Evolutionary conservation across 2,113 vertebrate species (phyloP), one percentile per base, ranked within the genome.

Genomic region (Anguilla japonica): DNA sequence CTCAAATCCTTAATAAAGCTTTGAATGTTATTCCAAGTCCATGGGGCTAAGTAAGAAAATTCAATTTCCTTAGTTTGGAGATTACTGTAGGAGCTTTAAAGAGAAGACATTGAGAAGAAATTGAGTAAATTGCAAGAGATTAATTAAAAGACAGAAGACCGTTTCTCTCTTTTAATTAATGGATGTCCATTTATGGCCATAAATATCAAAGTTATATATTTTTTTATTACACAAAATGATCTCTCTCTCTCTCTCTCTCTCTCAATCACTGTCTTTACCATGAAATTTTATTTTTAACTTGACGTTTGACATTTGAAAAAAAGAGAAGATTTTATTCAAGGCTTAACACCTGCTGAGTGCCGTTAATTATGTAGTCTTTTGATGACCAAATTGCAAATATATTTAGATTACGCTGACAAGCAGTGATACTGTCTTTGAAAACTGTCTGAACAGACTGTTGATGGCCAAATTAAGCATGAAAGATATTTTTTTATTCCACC

Each of bases 401-500:
- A 83, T 83, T 83, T 56, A 56, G 43, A 56, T 83, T 53, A 83
- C 14, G 20, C 43, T 83, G 82, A 56, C 82, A 83, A 41, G 82
- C 79, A 80, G 11, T 13, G 41, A 40, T 20, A 80, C 43, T 34
- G 53, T 9, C 82, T 83, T 56, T 83, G 43, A 83, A 34, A 46
- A 83, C 5, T n/a, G 20, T 80, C 79, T 16, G 39, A 80, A 34
- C 26, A 34, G 71, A 34, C 29, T 75, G 71, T 13, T 75, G 79
- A 80, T 15, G 79, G 41, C 79, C 79, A 83, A 83, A 83, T 83
- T 83, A 34, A 3, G 41, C 81, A 83, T 56, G 46, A 83, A 83
- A 83, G 81, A 41, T 22, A 29, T 75, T 75, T 75, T n/a, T 34
- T 75, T 34, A 22, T 75, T 13, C 26, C 63, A 71, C 22, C 63